Base-by-base conservation (phyloP, 2,113 vertebrate species). In the Etia nguti region DNA sequence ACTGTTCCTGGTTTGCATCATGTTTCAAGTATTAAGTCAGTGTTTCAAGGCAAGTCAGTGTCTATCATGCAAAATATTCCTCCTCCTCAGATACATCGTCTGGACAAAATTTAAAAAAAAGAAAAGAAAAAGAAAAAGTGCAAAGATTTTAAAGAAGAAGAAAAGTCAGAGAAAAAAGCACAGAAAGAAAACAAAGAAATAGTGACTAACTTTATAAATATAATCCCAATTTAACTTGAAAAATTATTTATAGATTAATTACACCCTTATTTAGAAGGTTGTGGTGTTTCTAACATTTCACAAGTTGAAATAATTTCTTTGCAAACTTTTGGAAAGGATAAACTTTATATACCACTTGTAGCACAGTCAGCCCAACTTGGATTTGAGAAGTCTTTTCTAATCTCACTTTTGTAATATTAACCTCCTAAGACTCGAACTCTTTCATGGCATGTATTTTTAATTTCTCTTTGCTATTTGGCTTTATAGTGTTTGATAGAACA, bases 91-190 rank as follows among this genome's bases (percentile, higher is more conserved):
- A 38, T 65, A 38, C 60, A 22, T 38, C 2, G 10, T 65, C 6
- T 1, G 0, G 20, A 41, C 34, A 68, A 41, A 62, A 34, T 60
- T 6, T 5, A n/a, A 10, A 1, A 31, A n/a, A 2, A 3, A 38
- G 2, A 6, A 1, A 3, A 12, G 12, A 0, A 29, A 26, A 29
- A 2, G 6, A 36, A 62, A 62, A 38, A 65, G 29, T 20, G 57
- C 18, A 65, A 38, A 65, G 20, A 38, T 22, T 20, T 41, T 15
- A 38, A 41, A 68, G 34, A 68, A 68, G 20, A 68, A 22, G 20
- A 36, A 68, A 41, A 41, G 36, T 22, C 2, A 38, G 34, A 38
- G 5, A n/a, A 65, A 65, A 38, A 38, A 38, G 10, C 20, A 8
- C 10, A 41, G n/a, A 41, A 2, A 68, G 62, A 68, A 13, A 68